These are phyloP conservation scores for Mallotus villosus DNA, from an alignment of 2,797 vertebrate genomes.

Conservation along the genomic window DNA sequence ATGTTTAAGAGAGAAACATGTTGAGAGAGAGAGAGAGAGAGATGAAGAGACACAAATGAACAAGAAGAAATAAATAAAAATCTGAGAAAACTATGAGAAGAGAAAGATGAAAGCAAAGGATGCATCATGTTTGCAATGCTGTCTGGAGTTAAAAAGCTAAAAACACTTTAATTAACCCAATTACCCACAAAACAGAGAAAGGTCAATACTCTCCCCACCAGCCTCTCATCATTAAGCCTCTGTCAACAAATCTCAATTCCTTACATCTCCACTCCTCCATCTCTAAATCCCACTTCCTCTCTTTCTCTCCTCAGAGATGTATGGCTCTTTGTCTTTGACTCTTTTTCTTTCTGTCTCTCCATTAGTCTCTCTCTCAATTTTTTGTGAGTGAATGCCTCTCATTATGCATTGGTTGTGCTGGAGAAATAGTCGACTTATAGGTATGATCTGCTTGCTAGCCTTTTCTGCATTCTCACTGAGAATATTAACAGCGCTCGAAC, in stretches of 20 bases:
- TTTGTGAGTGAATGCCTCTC: constrained; percentile 58
- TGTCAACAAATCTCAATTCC: constrained; percentile 64
- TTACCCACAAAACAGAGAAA: constrained; percentile 39
- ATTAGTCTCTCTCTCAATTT: not conserved
- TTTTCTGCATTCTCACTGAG: constrained; percentile 57
- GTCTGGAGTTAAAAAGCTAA: constrained; percentile 29
- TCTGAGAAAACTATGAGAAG: no score
- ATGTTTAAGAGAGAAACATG: not conserved
- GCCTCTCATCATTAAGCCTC: constrained; percentile 63
- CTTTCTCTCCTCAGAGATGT: no score
- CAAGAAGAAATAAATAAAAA: no score
- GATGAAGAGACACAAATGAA: not conserved
- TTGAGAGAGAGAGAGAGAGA: not conserved
- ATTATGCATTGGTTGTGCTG: constrained; percentile 72
- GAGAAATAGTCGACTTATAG: constrained; percentile 72
- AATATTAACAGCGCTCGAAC: constrained; percentile 55
- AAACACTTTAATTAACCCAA: constrained; percentile 57
- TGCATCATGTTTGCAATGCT: no score
- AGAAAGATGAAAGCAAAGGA: no score
- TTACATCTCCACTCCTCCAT: constrained; percentile 26
- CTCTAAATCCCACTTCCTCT: constrained; percentile 29
- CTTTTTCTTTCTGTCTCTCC: constrained; percentile 11
- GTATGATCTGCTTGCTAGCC: constrained; percentile 72
- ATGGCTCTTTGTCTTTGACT: constrained; percentile 13
- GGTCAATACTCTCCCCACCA: constrained; percentile 47